Conservation (phyloP, 2,888 invertebrate genomes). For the Micoletzkya japonica region DNA sequence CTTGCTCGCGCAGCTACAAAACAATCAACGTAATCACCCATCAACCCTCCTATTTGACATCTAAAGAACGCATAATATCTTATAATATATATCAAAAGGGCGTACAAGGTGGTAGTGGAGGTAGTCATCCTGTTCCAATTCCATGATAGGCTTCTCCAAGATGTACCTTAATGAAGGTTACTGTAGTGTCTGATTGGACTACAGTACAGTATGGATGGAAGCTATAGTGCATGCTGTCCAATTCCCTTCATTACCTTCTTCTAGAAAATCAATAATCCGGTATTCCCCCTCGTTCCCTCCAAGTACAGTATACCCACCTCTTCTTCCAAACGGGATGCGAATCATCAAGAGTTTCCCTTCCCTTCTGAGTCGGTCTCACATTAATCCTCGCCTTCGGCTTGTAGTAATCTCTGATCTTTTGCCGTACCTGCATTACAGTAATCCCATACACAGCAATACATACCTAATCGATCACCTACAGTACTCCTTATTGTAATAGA, state of each 20-base stretch:
- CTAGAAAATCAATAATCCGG: neutral
- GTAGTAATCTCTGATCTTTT: slow-evolving; percentile 42
- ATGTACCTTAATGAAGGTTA: slow-evolving; percentile 63
- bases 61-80: neutral
- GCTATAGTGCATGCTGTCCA: neutral
- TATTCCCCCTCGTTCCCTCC: neutral
- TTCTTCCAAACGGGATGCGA: slow-evolving; percentile 73
- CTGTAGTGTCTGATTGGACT: too few species aligned
- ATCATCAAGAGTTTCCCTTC: slow-evolving; percentile 92
- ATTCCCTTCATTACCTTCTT: neutral
- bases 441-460: too few species aligned
- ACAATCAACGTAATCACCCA: neutral
- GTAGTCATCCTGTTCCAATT: slow-evolving; percentile 85
- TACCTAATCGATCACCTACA: too few species aligned
- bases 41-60: neutral
- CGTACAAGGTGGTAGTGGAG: slow-evolving; percentile 73
- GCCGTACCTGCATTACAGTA: slow-evolving; percentile 42
- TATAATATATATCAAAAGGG: neutral
- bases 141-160: slow-evolving; percentile 60
- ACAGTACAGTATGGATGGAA: neutral
- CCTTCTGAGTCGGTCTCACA: slow-evolving; percentile 84
- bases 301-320: slow-evolving; percentile 27
- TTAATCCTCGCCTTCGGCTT: slow-evolving; percentile 82
- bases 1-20: neutral
- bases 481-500: too few species aligned